Percentiles rank a stretch among this genome's conserved stretches.
Evolutionary conservation across 2,113 vertebrate species (phyloP).

Genomic region (Silurus asotus): DNA sequence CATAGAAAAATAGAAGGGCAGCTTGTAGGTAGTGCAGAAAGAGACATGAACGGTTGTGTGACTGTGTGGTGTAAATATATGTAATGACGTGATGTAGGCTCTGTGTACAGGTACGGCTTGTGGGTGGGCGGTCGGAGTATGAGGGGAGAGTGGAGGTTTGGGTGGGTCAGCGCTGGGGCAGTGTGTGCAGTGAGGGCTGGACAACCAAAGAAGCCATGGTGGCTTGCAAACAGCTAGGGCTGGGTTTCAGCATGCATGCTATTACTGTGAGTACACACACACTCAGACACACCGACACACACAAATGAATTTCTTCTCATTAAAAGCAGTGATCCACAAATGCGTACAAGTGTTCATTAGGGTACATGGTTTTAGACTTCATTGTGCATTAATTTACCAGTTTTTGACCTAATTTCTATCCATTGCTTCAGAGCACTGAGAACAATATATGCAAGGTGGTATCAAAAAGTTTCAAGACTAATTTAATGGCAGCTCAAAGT

Average conservation of each 20-base stretch:
- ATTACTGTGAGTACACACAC: slow-evolving; percentile 77
- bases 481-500: too few relatives aligned
- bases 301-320: not conserved
- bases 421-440: not conserved
- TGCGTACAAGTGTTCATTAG: not conserved
- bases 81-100: slow-evolving; percentile 41
- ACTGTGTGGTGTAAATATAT: not conserved
- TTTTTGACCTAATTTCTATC: not conserved
- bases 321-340: not conserved
- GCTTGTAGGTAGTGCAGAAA: slow-evolving; percentile 19
- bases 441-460: too few relatives aligned
- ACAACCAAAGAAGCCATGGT: slow-evolving; percentile 86
- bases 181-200: slow-evolving; percentile 84
- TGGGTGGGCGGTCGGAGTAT: slow-evolving; percentile 74
- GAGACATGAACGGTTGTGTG: not conserved
- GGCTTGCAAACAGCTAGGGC: slow-evolving; percentile 84
- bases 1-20: not conserved
- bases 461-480: too few relatives aligned
- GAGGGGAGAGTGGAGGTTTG: slow-evolving; percentile 86
- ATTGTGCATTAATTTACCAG: not conserved
- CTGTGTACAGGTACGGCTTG: slow-evolving; percentile 79
- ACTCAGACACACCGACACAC: slow-evolving; percentile 32
- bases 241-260: slow-evolving; percentile 85
- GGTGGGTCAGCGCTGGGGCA: slow-evolving; percentile 82
- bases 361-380: not conserved